These are phyloP conservation scores for Lagorchestes hirsutus DNA, from an alignment of 2,797 vertebrate species.

Conservation along the genomic window DNA sequence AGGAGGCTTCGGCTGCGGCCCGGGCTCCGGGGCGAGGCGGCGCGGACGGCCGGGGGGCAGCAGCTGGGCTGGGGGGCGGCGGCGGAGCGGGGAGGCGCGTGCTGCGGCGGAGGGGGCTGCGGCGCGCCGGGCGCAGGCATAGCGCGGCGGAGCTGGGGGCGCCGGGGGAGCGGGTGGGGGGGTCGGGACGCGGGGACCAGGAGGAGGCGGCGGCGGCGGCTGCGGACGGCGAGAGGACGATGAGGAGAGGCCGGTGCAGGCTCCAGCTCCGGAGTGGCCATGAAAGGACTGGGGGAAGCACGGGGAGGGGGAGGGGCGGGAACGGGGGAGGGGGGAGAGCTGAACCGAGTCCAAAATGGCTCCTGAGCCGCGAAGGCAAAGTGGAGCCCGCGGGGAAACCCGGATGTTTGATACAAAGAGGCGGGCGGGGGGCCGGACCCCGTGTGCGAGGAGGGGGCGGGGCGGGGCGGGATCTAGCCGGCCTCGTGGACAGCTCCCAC, in stretches of 20 bases:
- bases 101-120: constrained; percentile 67
- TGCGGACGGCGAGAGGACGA: constrained; percentile 57
- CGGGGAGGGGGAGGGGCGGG: constrained; percentile 56
- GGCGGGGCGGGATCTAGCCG: constrained; percentile 69
- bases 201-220: not conserved
- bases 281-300: constrained; percentile 34
- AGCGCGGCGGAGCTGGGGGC: constrained; percentile 73
- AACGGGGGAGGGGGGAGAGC: constrained; percentile 82
- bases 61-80: not conserved
- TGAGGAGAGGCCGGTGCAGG: constrained; percentile 71
- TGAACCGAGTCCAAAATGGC: constrained; percentile 96
- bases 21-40: constrained; percentile 63
- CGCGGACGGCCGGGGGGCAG: not conserved
- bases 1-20: constrained; percentile 45
- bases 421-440: constrained; percentile 51
- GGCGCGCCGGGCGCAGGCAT: constrained; percentile 69
- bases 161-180: constrained; percentile 58
- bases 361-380: constrained; percentile 89
- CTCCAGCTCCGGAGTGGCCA: constrained; percentile 17
- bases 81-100: constrained; percentile 68
- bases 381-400: constrained; percentile 91
- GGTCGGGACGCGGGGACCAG: not conserved
- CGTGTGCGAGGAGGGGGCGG: constrained; percentile 68
- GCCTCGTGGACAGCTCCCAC: constrained; percentile 75
- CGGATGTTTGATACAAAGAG: constrained; percentile 97